These are phyloP conservation scores for Hypselothyrea guttata DNA, from an alignment of 2,888 invertebrate species.

Conservation along the genomic window DNA sequence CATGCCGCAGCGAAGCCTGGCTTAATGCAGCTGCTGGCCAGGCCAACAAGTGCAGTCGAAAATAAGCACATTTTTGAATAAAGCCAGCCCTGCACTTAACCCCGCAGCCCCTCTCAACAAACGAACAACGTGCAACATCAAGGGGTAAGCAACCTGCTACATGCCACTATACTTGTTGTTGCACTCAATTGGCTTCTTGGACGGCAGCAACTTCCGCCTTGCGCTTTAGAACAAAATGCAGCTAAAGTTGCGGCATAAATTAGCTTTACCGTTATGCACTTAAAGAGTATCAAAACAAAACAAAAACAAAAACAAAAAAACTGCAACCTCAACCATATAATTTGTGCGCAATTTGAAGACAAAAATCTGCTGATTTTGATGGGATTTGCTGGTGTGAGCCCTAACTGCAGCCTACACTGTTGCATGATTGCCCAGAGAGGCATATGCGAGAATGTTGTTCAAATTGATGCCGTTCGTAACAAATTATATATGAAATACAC, in stretches of 20 bases:
- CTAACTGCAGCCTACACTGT: no score
- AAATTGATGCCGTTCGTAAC: no score
- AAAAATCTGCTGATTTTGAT: constrained; percentile 53
- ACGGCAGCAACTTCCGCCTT: constrained; percentile 68
- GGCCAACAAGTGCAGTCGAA: constrained; percentile 23
- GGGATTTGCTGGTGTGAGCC: constrained; percentile 33
- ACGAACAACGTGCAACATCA: constrained; percentile 31
- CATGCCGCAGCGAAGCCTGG: constrained; percentile 26
- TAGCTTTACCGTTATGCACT: constrained; percentile 62
- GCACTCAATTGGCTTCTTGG: constrained; percentile 75
- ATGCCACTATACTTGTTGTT: constrained; percentile 38
- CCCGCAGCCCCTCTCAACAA: constrained; percentile 49
- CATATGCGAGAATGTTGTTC: no score
- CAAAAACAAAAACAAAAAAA: not conserved
- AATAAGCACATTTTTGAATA: constrained; percentile 12
- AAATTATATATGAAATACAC: no score
- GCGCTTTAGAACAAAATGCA: constrained; percentile 53
- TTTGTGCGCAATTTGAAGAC: constrained; percentile 60
- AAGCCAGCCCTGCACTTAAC: constrained; percentile 28
- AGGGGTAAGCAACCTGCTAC: constrained; percentile 49
- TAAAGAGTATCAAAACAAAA: not conserved
- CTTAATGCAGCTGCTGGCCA: constrained; percentile 30
- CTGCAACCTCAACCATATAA: constrained; percentile 49
- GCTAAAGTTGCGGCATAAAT: constrained; percentile 66
- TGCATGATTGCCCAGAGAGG: no score